Evolutionary conservation across 1,140 invertebrate species (phyloP).

Genomic region (Zaprionus nigranus): DNA sequence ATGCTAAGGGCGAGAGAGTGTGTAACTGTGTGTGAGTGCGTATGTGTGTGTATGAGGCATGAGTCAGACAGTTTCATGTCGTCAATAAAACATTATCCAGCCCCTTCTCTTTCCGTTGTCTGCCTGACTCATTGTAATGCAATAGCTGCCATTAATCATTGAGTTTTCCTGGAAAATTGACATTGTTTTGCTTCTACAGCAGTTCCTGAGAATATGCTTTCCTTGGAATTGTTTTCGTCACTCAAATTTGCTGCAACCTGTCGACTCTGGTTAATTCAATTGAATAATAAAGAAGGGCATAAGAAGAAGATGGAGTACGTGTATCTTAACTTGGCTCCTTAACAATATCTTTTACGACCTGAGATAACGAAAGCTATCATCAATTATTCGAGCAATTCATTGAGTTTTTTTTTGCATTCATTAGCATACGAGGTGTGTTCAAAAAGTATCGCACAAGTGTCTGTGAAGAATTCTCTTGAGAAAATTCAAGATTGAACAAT

Average conservation of each 20-base stretch:
- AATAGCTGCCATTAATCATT: constrained; percentile 23
- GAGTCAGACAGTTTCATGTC: not conserved
- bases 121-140: constrained; percentile 6
- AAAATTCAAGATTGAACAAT: no score
- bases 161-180: not conserved
- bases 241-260: not conserved
- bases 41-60: constrained; percentile 4
- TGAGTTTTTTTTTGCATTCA: no score
- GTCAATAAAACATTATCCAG: constrained; percentile 8
- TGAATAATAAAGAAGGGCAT: no score
- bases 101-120: not conserved
- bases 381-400: no score
- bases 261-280: no score
- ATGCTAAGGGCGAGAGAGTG: not conserved
- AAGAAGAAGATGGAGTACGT: no score
- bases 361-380: no score
- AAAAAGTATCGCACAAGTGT: no score
- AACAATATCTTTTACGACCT: no score
- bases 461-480: no score
- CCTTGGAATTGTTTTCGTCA: not conserved
- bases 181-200: not conserved
- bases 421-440: no score
- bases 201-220: not conserved
- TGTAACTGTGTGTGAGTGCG: constrained; percentile 6
- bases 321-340: no score